phyloP scores from a whole-genome alignment of 2,888 invertebrate genomes.

The Cheilosia urbana region DNA sequence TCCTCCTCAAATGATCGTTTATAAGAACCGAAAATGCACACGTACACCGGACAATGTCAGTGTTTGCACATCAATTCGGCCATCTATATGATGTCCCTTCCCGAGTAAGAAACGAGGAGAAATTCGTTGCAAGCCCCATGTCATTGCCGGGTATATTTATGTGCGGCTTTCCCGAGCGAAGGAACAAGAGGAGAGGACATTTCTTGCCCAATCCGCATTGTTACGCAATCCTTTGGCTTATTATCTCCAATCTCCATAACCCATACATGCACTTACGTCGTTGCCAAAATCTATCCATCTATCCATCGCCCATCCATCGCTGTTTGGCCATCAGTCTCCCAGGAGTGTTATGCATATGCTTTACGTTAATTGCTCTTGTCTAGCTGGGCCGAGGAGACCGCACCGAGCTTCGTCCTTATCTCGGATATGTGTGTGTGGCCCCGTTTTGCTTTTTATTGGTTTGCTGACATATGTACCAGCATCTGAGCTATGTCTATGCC shows the following conservation, averaged over 20 bases:
- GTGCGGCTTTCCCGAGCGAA: slow-evolving; percentile 61
- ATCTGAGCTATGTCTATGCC: slow-evolving; percentile 5
- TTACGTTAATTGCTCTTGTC: slow-evolving; percentile 73
- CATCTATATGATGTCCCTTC: slow-evolving; percentile 16
- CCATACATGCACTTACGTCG: slow-evolving; percentile 51
- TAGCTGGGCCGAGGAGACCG: slow-evolving; percentile 38
- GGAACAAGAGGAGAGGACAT: slow-evolving; percentile 40
- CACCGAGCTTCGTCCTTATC: slow-evolving; percentile 39
- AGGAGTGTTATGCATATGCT: slow-evolving; percentile 66
- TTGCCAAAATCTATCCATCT: slow-evolving; percentile 63
- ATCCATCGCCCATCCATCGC: slow-evolving; percentile 68
- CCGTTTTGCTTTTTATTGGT: slow-evolving; percentile 48
- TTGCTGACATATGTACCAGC: slow-evolving; percentile 21
- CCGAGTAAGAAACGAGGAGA: slow-evolving; percentile 42
- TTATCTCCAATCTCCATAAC: slow-evolving; percentile 69
- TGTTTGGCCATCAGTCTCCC: slow-evolving; percentile 53
- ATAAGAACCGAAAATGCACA: slow-evolving; percentile 31
- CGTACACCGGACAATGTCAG: slow-evolving; percentile 35
- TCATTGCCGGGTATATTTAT: slow-evolving; percentile 66
- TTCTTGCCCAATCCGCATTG: slow-evolving; percentile 60
- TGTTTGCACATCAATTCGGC: slow-evolving; percentile 68
- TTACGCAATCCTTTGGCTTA: slow-evolving; percentile 64
- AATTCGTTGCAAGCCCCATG: slow-evolving; percentile 54
- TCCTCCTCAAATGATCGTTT: slow-evolving; percentile 32
- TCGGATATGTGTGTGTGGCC: slow-evolving; percentile 17